A percentile compares a stretch with the other conserved stretches of the same genome.
Conservation (phyloP, 2,113 vertebrate genomes). For the Gopherus flavomarginatus region DNA sequence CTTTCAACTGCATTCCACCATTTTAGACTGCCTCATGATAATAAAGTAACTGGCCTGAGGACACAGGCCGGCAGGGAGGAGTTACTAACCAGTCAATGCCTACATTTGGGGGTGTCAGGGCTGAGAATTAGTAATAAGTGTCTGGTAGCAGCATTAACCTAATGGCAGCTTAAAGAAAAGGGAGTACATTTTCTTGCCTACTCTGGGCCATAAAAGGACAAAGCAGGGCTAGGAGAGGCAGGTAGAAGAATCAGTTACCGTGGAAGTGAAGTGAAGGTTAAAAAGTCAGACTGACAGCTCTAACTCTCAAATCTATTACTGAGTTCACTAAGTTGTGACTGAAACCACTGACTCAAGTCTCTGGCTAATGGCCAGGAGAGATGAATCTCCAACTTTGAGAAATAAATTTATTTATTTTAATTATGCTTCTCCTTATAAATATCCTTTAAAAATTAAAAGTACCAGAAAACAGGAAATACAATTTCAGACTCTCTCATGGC, state of each 20-base stretch:
- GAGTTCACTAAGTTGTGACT: slow-evolving; percentile 24
- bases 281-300: slow-evolving; percentile 27
- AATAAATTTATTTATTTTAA: slow-evolving; percentile 11
- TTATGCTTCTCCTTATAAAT: slow-evolving; percentile 31
- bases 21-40: background rate
- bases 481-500: background rate
- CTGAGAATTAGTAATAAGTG: background rate
- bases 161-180: background rate
- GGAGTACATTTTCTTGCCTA: background rate
- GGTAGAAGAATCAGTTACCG: background rate
- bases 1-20: fast-evolving
- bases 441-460: background rate
- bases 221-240: slow-evolving; percentile 9
- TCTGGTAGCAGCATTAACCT: background rate
- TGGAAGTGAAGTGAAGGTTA: background rate
- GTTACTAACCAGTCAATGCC: background rate
- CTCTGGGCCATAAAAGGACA: background rate
- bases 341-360: background rate
- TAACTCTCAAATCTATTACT: background rate
- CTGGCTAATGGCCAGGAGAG: slow-evolving; percentile 29
- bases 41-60: background rate
- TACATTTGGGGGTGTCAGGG: background rate
- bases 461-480: background rate
- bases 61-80: background rate
- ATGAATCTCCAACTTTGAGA: slow-evolving; percentile 17